phyloP scores from a whole-genome alignment of 2,113 vertebrate species.

The Prunella himalayana region DNA sequence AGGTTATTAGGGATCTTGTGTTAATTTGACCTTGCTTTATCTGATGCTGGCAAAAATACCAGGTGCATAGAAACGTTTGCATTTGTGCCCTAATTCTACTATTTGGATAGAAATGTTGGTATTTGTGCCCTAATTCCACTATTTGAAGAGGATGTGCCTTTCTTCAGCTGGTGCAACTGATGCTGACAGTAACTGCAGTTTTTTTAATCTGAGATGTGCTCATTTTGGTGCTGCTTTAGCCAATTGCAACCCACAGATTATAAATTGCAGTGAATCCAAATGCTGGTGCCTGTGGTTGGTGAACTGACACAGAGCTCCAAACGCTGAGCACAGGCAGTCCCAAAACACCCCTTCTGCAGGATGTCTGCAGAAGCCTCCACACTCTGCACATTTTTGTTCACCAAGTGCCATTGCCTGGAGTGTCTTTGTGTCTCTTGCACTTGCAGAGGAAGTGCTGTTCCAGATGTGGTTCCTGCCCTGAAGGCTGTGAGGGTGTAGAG shows the following conservation, averaged over 20 bases:
- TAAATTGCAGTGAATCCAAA: background rate
- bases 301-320: background rate
- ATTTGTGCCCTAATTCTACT: background rate
- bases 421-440: background rate
- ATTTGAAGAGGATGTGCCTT: constrained; percentile 10
- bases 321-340: background rate
- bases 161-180: background rate
- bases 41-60: background rate
- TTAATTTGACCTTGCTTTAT: background rate
- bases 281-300: background rate
- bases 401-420: constrained; percentile 31
- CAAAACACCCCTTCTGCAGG: background rate
- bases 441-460: background rate
- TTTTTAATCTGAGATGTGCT: background rate
- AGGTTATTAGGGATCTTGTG: background rate
- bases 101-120: background rate
- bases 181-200: background rate
- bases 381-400: background rate
- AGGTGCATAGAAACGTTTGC: background rate
- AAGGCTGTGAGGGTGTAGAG: background rate
- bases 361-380: background rate
- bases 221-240: background rate
- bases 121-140: background rate
- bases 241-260: background rate
- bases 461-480: background rate